phyloP scores from a whole-genome alignment of 2,113 vertebrate genomes.

The Dromaius novaehollandiae region DNA sequence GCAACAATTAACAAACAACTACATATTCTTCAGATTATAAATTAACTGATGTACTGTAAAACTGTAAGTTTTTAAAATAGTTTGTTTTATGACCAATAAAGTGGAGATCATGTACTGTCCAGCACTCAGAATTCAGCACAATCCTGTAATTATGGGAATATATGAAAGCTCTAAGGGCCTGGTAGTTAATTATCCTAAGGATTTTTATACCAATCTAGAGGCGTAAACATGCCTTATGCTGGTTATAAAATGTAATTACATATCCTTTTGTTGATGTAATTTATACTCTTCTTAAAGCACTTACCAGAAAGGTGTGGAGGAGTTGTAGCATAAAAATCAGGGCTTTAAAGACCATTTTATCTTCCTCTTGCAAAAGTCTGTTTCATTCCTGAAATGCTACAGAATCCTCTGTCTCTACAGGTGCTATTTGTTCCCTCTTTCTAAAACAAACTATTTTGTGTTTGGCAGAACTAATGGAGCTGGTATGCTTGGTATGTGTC shows the following conservation, averaged over 20 bases:
- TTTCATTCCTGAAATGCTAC: background rate
- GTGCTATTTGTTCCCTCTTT: background rate
- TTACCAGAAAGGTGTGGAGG: constrained; percentile 47
- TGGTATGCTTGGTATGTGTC: background rate
- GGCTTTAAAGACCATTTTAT: constrained; percentile 28
- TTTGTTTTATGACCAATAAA: constrained; percentile 32
- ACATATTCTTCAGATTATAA: constrained; percentile 5
- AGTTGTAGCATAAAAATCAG: constrained; percentile 27
- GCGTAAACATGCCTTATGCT: constrained; percentile 50
- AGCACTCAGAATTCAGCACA: constrained; percentile 31
- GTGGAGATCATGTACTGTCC: background rate
- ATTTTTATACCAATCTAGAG: constrained; percentile 53
- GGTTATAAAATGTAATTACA: constrained; percentile 67
- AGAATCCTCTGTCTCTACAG: background rate
- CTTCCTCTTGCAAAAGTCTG: background rate
- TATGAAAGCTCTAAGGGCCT: constrained; percentile 18
- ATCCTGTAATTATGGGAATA: constrained; percentile 40
- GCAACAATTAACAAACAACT: constrained; percentile 48
- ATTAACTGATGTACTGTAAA: constrained; percentile 1
- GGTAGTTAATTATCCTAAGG: constrained; percentile 32
- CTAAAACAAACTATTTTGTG: background rate
- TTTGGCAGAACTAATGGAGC: background rate
- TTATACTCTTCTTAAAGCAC: constrained; percentile 53
- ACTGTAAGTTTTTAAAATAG: constrained; percentile 9
- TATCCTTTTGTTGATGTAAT: constrained; percentile 57